Percentiles rank a stretch among this genome's conserved stretches.
Conservation (phyloP, 2,888 invertebrate species). For the Serripes groenlandicus region DNA sequence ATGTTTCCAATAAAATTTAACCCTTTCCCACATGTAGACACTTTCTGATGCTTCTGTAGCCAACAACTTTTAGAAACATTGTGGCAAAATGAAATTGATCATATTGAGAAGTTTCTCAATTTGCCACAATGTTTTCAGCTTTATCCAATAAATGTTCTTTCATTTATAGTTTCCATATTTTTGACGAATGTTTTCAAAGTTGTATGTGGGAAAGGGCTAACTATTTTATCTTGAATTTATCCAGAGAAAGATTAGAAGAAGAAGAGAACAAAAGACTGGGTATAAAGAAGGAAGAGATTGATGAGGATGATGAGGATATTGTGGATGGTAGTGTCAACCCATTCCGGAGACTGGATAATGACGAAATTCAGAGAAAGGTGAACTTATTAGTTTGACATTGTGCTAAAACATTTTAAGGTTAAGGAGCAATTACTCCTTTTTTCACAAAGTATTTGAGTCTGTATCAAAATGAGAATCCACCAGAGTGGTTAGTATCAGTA, state of each 20-base stretch:
- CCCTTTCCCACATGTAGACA: no score
- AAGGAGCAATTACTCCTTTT: no score
- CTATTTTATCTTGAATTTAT: neutral
- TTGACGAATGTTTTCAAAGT: neutral
- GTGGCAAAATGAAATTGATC: neutral
- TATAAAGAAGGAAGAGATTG: constrained; percentile 71
- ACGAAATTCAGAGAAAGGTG: constrained; percentile 78
- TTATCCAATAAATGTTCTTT: neutral
- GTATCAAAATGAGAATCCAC: no score
- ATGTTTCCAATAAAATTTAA: no score
- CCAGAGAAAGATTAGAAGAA: constrained; percentile 77
- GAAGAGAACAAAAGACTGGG: constrained; percentile 77
- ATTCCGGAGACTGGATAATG: constrained; percentile 75
- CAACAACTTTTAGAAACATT: no score
- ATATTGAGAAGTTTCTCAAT: neutral
- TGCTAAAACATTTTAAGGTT: no score
- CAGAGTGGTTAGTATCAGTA: no score
- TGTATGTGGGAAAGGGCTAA: neutral
- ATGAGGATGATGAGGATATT: constrained; percentile 72
- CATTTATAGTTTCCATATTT: no score
- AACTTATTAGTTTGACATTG: no score
- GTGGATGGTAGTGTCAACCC: constrained; percentile 75
- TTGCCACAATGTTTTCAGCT: neutral
- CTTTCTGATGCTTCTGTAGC: no score
- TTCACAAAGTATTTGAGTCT: no score